These are phyloP conservation scores for Rhyzopertha dominica DNA, from an alignment of 1,140 invertebrate species.

Conservation along the genomic window DNA sequence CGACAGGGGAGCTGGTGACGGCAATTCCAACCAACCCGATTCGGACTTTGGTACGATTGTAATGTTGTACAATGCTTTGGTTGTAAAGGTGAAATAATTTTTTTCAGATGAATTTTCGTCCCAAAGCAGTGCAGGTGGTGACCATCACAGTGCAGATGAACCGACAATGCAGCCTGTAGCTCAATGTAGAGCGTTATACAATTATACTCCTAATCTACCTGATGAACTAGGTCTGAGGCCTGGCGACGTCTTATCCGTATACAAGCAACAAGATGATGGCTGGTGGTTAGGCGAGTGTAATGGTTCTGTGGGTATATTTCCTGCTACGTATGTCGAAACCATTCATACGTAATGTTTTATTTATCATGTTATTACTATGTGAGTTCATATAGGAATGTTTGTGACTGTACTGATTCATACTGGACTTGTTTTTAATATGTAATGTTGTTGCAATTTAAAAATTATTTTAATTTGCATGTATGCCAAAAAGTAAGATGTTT, in stretches of 20 bases:
- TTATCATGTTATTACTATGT: too few relatives aligned
- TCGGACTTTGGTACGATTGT: constrained; percentile 62
- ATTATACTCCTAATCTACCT: constrained; percentile 80
- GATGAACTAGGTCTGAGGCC: constrained; percentile 81
- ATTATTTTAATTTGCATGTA: too few relatives aligned
- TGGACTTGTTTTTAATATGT: too few relatives aligned
- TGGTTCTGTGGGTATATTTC: constrained; percentile 83
- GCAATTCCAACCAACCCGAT: constrained; percentile 75
- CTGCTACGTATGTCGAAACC: constrained; percentile 83
- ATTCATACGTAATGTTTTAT: constrained; percentile 20
- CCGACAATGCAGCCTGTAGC: constrained; percentile 47
- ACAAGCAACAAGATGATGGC: constrained; percentile 86
- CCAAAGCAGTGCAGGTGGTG: constrained; percentile 52
- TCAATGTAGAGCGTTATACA: constrained; percentile 78
- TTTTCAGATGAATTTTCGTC: constrained; percentile 69
- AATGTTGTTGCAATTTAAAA: too few relatives aligned
- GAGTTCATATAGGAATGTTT: too few relatives aligned
- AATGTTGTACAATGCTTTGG: background rate
- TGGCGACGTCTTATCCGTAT: constrained; percentile 83
- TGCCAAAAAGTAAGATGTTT: too few relatives aligned
- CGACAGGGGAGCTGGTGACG: constrained; percentile 76
- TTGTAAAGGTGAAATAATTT: constrained; percentile 13
- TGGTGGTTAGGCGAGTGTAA: constrained; percentile 92
- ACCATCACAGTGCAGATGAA: constrained; percentile 54
- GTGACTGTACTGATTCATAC: too few relatives aligned